Evolutionary conservation across 2,113 vertebrate species (phyloP).

Genomic region (Indicator indicator): DNA sequence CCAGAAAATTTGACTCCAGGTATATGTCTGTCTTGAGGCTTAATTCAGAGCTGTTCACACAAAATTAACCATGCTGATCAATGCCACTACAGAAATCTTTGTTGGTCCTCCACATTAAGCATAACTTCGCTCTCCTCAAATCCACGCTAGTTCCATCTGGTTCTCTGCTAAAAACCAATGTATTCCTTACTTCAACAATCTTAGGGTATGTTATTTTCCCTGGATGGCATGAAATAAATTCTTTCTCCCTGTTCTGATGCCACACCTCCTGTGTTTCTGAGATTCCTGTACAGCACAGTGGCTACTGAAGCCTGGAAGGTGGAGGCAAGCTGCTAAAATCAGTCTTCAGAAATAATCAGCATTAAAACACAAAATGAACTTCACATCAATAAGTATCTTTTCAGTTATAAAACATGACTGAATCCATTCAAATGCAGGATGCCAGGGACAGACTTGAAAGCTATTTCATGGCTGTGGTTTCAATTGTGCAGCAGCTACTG

Average conservation of each 20-base stretch:
- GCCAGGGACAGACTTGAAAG: neutral
- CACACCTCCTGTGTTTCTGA: neutral
- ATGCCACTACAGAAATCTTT: neutral
- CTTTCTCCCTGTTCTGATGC: neutral
- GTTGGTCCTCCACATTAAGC: neutral
- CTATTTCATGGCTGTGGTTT: slow-evolving; percentile 53
- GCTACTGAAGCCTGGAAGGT: neutral
- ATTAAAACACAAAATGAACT: neutral
- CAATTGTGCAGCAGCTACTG: neutral
- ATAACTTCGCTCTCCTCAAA: neutral
- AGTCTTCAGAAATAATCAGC: slow-evolving; percentile 34
- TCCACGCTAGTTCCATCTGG: neutral
- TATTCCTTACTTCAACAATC: neutral
- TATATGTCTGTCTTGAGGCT: neutral
- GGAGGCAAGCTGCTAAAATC: neutral
- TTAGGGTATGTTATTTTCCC: neutral
- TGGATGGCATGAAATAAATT: neutral
- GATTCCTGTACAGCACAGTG: neutral
- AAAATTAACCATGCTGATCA: neutral
- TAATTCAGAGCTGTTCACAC: neutral
- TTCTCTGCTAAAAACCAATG: neutral
- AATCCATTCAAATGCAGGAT: neutral
- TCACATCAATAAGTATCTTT: slow-evolving; percentile 5
- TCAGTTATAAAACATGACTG: neutral
- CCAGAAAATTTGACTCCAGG: neutral